Evolutionary conservation across 2,888 invertebrate species (phyloP), one percentile per base, ranked within the genome.

Genomic region (Ctenicera cuprea): DNA sequence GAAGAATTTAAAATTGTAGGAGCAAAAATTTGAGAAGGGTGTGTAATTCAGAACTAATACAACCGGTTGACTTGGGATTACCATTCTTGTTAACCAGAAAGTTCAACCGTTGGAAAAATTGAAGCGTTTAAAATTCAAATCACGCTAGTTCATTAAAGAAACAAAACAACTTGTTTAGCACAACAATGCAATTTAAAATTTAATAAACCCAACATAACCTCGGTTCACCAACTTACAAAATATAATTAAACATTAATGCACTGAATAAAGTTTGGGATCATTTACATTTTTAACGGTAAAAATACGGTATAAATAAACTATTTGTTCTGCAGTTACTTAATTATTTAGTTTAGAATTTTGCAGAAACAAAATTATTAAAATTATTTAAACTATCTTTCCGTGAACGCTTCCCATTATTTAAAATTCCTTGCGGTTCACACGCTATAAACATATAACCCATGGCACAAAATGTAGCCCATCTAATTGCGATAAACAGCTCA

Each of bases 41-140:
- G 18, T 48, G 20, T 30, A 54, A 54, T 54, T 54, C 20, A n/a
- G 0, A 26, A 30, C 30, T 54, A 22, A 22, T 11, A 2, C 20
- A 38, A 59, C 57, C 57, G 33, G 57, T 57, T 33, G 37, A 3
- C 30, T 54, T n/a, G 4, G 11, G 26, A 57, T 33, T 57, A 57
- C 33, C 18, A 57, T 57, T 57, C 57, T 22, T 14, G 52, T 52
- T 45, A 45, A 45, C 45, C 45, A 45, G 45, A 16, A 45, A n/a
- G 33, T 18, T 52, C 18, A 52, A 22, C 12, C 30, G n/a, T 22
- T 30, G 52, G 26, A 22, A 52, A 45, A 52, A 52, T 9, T 30
- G 20, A 52, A 52, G 11, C 22, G 22, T 20, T 52, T 22, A 52
- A 26, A 52, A 52, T 26, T 52, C 22, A 26, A 52, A 30, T n/a